Conservation (phyloP, 2,113 vertebrate species). For the Mobula birostris region DNA sequence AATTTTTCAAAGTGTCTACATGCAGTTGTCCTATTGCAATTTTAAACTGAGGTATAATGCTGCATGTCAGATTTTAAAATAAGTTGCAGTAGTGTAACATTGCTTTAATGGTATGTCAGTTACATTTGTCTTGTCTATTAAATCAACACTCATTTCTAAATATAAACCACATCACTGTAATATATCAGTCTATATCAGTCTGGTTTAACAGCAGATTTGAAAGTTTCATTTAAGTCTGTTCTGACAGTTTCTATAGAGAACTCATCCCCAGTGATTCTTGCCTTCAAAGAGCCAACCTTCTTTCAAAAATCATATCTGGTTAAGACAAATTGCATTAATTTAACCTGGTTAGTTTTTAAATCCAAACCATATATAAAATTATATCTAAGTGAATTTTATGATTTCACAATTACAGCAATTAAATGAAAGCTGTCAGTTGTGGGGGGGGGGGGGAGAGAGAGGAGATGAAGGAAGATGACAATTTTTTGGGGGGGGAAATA, state of each 20-base stretch:
- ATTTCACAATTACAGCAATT: neutral
- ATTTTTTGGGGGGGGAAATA: too few species aligned
- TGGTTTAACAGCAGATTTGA: conserved; percentile 10
- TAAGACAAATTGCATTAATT: neutral
- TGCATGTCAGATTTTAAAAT: conserved; percentile 1
- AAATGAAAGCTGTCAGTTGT: neutral
- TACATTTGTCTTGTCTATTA: neutral
- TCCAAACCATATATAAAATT: neutral
- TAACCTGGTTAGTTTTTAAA: neutral
- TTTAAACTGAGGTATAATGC: neutral
- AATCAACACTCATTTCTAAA: neutral
- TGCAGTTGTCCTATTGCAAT: conserved; percentile 20
- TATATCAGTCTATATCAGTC: neutral
- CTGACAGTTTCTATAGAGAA: neutral
- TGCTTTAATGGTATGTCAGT: conserved; percentile 12
- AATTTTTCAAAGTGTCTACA: conserved; percentile 3
- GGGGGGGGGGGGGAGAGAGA: too few species aligned
- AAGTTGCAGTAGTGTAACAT: neutral
- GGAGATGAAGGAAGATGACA: too few species aligned
- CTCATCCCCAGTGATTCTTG: neutral
- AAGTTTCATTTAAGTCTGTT: neutral
- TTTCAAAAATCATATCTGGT: neutral
- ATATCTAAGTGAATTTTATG: neutral
- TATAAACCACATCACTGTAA: neutral
- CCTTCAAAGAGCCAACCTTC: neutral